phyloP scores from a whole-genome alignment of 1,140 invertebrate species.

The Formica selysi region DNA sequence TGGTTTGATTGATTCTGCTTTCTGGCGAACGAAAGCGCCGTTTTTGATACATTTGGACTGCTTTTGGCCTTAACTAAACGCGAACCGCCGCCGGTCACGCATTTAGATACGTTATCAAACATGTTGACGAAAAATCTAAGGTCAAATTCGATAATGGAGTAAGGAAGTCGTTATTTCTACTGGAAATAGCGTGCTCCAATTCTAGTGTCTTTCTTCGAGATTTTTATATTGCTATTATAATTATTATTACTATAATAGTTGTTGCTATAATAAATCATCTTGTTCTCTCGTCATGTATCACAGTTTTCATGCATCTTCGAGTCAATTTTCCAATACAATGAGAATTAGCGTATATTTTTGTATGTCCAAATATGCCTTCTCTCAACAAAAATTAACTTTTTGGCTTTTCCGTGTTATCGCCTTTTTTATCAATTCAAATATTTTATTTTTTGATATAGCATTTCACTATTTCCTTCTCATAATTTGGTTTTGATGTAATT shows the following conservation, averaged over 20 bases:
- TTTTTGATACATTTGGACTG: constrained; percentile 81
- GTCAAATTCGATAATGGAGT: background rate
- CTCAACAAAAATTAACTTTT: background rate
- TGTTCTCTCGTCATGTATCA: background rate
- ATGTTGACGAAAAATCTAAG: constrained; percentile 38
- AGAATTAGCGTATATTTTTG: background rate
- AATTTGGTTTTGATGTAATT: background rate
- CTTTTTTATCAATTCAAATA: background rate
- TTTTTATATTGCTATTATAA: background rate
- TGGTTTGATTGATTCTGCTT: constrained; percentile 19
- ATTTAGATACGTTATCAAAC: constrained; percentile 63
- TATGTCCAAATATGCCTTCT: background rate
- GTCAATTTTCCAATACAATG: background rate
- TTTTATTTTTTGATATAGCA: background rate
- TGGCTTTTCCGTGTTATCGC: background rate
- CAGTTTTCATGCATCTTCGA: background rate
- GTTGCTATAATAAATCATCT: background rate
- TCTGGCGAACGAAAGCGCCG: constrained; percentile 36
- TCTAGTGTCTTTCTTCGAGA: background rate
- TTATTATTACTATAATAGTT: background rate
- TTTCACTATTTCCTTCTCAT: background rate
- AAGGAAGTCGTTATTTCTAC: constrained; percentile 3
- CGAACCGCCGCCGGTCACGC: constrained; percentile 41
- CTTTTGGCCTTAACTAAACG: constrained; percentile 81
- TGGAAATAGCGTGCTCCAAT: background rate